Base-by-base conservation (phyloP, 2,888 invertebrate species). In the Tetragonula carbonaria region DNA sequence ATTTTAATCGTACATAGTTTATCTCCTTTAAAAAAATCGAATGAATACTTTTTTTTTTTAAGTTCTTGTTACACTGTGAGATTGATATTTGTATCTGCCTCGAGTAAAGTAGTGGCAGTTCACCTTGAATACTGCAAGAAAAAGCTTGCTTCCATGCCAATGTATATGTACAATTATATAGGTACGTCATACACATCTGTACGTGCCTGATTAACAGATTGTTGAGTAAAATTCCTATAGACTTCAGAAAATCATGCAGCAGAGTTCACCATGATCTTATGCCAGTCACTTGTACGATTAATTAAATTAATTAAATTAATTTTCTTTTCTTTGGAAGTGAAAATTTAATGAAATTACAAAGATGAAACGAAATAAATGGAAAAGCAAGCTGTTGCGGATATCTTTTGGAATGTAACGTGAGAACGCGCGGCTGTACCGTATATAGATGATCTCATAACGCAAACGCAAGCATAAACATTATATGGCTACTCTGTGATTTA, bases 401-500 rank as follows among this genome's bases (percentile, higher is more conserved):
- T 71, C 74, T 68, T 62, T n/a, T 65, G 57, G 28, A 75, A 66
- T 57, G 87, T 85, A 88, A 88, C 57, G 74, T 53, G 86, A 90
- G 83, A 87, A 73, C 50, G 38, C 63, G 78, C 73, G 59, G 18
- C 72, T 33, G 66, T 68, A 66, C 45, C 78, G 82, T 78, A 74
- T 45, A 45, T 45, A 74, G 87, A 86, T 88, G 89, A 90, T 90
- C 86, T 88, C 84, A 90, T 86, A 90, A 87, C 81, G 85, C 86
- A 81, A 86, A 88, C 84, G 86, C 79, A 70, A 87, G 86, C 90
- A 86, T 33, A 82, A 78, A 88, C 86, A 50, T 57, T 87, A 87
- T 82, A 86, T 75, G 80, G 79, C 82, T 86, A 74, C 63, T 45
- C 45, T 74, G 79, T 82, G 86, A 88, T 72, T 90, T 84, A 87